Percentiles rank a stretch among this genome's conserved stretches.
phyloP scores from a whole-genome alignment of 1,140 invertebrate species.

The Drosophila mayri region DNA sequence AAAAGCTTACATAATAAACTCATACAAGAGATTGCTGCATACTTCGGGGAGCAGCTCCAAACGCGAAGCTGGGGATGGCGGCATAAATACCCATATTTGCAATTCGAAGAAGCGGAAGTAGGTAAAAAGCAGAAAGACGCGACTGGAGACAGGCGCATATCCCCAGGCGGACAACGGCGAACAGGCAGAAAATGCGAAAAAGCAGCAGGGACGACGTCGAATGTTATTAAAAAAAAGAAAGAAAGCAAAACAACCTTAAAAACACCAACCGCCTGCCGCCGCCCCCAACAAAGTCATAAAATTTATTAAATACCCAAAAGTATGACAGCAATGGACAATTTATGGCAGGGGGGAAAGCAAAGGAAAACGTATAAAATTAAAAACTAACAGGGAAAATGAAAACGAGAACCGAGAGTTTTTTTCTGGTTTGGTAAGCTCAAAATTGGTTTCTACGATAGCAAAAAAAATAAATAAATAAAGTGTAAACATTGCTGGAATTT shows the following conservation, averaged over 20 bases:
- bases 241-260: slow-evolving; percentile 39
- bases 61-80: slow-evolving; percentile 7
- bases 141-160: slow-evolving; percentile 43
- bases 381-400: slow-evolving; percentile 37
- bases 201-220: slow-evolving; percentile 41
- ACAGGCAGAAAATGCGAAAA: slow-evolving; percentile 34
- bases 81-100: slow-evolving; percentile 79
- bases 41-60: slow-evolving; percentile 22
- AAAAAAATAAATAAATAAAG: not conserved
- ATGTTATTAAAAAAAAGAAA: slow-evolving; percentile 76
- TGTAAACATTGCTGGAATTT: slow-evolving; percentile 39
- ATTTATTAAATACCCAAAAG: slow-evolving; percentile 83
- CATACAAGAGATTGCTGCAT: slow-evolving; percentile 82
- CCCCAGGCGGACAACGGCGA: slow-evolving; percentile 68
- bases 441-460: slow-evolving; percentile 10
- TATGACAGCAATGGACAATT: slow-evolving; percentile 82
- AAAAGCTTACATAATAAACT: slow-evolving; percentile 83
- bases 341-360: slow-evolving; percentile 46
- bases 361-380: slow-evolving; percentile 17
- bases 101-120: slow-evolving; percentile 44
- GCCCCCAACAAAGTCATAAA: slow-evolving; percentile 62
- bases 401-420: slow-evolving; percentile 29
- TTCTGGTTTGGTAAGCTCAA: slow-evolving; percentile 1
- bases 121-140: slow-evolving; percentile 17
- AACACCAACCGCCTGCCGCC: slow-evolving; percentile 14